Conservation (phyloP, 2,797 vertebrate genomes). For the Nannoperca obscura region DNA sequence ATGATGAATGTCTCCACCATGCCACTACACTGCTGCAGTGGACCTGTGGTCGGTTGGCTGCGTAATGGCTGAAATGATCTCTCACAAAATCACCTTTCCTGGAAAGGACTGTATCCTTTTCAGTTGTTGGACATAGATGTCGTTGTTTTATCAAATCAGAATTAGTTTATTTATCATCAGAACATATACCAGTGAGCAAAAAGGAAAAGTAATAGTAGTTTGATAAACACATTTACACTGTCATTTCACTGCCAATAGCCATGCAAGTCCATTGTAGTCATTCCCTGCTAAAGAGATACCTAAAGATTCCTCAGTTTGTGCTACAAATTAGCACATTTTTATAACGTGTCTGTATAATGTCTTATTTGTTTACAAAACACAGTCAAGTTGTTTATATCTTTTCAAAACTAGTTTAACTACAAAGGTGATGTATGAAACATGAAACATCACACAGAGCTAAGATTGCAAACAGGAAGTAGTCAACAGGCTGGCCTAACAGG, state of each 20-base stretch:
- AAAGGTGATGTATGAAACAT: background rate
- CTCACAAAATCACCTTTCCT: slow-evolving; percentile 92
- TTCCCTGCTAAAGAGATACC: background rate
- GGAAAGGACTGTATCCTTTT: slow-evolving; percentile 92
- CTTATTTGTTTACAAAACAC: slow-evolving; percentile 4
- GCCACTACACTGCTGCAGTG: slow-evolving; percentile 86
- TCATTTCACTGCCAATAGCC: background rate
- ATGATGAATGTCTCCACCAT: slow-evolving; percentile 32
- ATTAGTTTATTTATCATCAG: slow-evolving; percentile 8
- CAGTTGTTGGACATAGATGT: slow-evolving; percentile 1
- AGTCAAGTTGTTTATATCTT: background rate
- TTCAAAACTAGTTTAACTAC: slow-evolving; percentile 1
- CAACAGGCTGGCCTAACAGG: background rate
- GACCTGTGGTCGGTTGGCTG: slow-evolving; percentile 93
- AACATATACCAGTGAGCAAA: background rate
- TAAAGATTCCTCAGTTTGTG: background rate
- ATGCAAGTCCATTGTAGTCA: background rate
- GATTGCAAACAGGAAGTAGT: slow-evolving; percentile 26
- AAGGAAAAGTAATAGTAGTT: background rate
- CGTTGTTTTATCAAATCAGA: background rate
- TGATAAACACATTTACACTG: background rate
- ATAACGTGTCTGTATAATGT: too few relatives aligned
- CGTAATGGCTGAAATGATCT: slow-evolving; percentile 93
- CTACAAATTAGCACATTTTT: background rate
- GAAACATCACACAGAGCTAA: background rate